phyloP scores from a whole-genome alignment of 2,113 vertebrate species.

The Toxotes jaculatrix region DNA sequence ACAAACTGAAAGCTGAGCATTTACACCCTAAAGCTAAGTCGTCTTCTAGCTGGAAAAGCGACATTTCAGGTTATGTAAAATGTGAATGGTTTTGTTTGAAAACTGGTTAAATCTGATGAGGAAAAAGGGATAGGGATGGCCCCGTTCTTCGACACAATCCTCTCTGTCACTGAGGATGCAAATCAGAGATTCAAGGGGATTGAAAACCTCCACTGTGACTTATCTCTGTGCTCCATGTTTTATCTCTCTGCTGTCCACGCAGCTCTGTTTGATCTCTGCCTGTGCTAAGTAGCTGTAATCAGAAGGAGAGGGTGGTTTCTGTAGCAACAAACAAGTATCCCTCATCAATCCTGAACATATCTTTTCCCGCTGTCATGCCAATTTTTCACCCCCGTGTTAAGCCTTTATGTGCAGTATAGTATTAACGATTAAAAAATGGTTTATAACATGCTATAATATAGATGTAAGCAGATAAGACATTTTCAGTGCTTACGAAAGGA shows the following conservation, averaged over 20 bases:
- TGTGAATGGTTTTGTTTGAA: constrained; percentile 1
- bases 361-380: not conserved
- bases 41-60: not conserved
- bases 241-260: constrained; percentile 51
- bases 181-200: constrained; percentile 48
- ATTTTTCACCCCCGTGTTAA: not conserved
- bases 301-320: constrained; percentile 44
- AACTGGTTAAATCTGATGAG: constrained; percentile 16
- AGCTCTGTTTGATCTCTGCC: constrained; percentile 58
- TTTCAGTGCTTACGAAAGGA: not conserved
- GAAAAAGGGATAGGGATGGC: constrained; percentile 24
- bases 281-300: constrained; percentile 58
- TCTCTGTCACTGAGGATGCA: constrained; percentile 49
- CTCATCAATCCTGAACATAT: constrained; percentile 4
- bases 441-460: not conserved
- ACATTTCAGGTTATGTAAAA: constrained; percentile 17
- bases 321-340: constrained; percentile 43
- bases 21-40: constrained; percentile 11
- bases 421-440: not conserved
- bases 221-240: constrained; percentile 49
- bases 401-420: not conserved
- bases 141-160: constrained; percentile 39
- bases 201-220: constrained; percentile 46
- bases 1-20: constrained; percentile 40
- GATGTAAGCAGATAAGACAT: not conserved